Conservation (phyloP, 2,888 invertebrate species). For the Coenonympha arcania region DNA sequence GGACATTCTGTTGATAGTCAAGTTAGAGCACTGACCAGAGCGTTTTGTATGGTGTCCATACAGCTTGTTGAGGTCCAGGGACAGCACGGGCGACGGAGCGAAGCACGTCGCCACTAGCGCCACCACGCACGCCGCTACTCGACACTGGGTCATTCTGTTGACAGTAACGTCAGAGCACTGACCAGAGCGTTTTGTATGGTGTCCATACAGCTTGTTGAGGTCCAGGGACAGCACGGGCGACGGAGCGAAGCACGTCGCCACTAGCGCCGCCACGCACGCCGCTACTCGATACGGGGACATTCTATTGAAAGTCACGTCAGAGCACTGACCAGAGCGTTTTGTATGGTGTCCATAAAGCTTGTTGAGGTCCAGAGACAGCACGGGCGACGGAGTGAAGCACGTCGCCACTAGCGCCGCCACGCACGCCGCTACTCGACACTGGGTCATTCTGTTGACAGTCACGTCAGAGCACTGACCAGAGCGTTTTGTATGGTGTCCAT, state of each 20-base stretch:
- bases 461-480: background rate
- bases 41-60: slow-evolving; percentile 85
- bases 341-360: slow-evolving; percentile 85
- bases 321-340: slow-evolving; percentile 80
- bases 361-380: slow-evolving; percentile 84
- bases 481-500: slow-evolving; percentile 83
- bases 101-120: slow-evolving; percentile 77
- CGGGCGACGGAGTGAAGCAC: slow-evolving; percentile 78
- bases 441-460: slow-evolving; percentile 50
- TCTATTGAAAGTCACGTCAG: slow-evolving; percentile 31
- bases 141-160: slow-evolving; percentile 60
- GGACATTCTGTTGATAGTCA: slow-evolving; percentile 37
- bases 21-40: background rate
- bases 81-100: slow-evolving; percentile 78
- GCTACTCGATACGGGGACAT: slow-evolving; percentile 65
- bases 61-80: slow-evolving; percentile 85
- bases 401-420: slow-evolving; percentile 74
- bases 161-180: slow-evolving; percentile 42
- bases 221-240: slow-evolving; percentile 81
- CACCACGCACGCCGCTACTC: slow-evolving; percentile 63
- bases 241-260: slow-evolving; percentile 78
- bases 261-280: slow-evolving; percentile 69
- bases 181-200: slow-evolving; percentile 82
- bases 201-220: slow-evolving; percentile 86
- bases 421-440: slow-evolving; percentile 61